Percentiles rank a stretch among this genome's conserved stretches.
Evolutionary conservation across 2,888 invertebrate species (phyloP).

Genomic region (Protonemura montana): DNA sequence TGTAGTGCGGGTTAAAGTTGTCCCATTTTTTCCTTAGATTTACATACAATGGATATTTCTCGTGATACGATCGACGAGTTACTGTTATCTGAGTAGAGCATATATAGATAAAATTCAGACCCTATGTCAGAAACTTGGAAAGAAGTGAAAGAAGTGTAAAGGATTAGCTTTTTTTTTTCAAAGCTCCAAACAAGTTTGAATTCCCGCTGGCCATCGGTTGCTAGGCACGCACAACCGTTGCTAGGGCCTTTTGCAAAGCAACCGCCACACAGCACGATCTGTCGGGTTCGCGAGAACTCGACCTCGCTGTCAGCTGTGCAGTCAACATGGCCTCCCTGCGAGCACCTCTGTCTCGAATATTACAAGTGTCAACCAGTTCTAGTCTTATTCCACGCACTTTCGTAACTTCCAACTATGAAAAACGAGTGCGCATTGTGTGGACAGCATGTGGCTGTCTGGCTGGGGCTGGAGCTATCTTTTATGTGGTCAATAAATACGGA

Average conservation of each 20-base stretch:
- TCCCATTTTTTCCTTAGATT: background rate
- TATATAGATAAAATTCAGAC: background rate
- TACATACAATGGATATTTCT: background rate
- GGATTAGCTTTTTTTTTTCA: background rate
- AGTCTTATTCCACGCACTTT: slow-evolving; percentile 57
- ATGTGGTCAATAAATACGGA: slow-evolving; percentile 59
- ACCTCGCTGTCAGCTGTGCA: slow-evolving; percentile 38
- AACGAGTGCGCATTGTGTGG: slow-evolving; percentile 50
- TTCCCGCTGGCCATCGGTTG: slow-evolving; percentile 16
- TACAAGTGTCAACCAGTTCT: slow-evolving; percentile 58
- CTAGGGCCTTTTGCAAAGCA: slow-evolving; percentile 17
- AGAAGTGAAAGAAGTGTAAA: background rate
- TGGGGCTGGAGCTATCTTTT: slow-evolving; percentile 60
- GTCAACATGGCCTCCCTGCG: slow-evolving; percentile 64
- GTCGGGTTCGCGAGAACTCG: slow-evolving; percentile 18
- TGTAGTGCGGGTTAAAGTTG: background rate
- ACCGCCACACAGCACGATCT: background rate
- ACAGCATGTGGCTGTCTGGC: slow-evolving; percentile 57
- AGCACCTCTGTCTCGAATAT: slow-evolving; percentile 61
- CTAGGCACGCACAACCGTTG: slow-evolving; percentile 25
- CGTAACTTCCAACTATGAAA: slow-evolving; percentile 58
- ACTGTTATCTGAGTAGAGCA: background rate
- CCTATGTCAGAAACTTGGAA: background rate
- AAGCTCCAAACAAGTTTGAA: background rate
- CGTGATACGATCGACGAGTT: background rate